These are phyloP conservation scores for Muntiacus muntjak DNA, from an alignment of 2,113 vertebrate species.

Conservation along the genomic window DNA sequence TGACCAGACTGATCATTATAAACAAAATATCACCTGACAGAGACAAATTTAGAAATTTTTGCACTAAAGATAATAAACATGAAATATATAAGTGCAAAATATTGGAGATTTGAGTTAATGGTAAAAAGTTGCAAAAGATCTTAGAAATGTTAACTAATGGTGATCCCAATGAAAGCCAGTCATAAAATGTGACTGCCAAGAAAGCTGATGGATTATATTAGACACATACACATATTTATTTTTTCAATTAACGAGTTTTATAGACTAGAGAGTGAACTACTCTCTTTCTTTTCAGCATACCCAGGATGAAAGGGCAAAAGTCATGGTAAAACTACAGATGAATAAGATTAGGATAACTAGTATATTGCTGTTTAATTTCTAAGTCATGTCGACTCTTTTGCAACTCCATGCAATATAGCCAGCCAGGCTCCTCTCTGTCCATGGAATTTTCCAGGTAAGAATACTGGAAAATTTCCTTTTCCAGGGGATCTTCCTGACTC, in stretches of 20 bases:
- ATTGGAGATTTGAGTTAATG: neutral
- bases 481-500: neutral
- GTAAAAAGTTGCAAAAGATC: neutral
- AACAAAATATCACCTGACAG: neutral
- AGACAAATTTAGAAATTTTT: neutral
- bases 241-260: neutral
- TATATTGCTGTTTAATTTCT: neutral
- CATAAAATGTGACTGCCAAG: neutral
- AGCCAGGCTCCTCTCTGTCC: neutral
- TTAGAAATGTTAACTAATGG: neutral
- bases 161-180: neutral
- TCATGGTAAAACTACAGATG: neutral
- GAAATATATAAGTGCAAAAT: neutral
- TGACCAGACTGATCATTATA: neutral
- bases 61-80: neutral
- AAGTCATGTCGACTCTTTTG: neutral
- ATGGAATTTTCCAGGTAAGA: neutral
- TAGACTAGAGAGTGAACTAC: neutral
- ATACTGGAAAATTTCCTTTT: neutral
- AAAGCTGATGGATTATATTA: neutral
- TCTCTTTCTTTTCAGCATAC: neutral
- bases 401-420: neutral
- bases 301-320: neutral
- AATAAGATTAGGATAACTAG: neutral
- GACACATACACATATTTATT: too few species aligned